Percentiles rank a stretch among this genome's conserved stretches.
Evolutionary conservation across 2,113 vertebrate species (phyloP).

Genomic region (Benitochromis conjunctus): DNA sequence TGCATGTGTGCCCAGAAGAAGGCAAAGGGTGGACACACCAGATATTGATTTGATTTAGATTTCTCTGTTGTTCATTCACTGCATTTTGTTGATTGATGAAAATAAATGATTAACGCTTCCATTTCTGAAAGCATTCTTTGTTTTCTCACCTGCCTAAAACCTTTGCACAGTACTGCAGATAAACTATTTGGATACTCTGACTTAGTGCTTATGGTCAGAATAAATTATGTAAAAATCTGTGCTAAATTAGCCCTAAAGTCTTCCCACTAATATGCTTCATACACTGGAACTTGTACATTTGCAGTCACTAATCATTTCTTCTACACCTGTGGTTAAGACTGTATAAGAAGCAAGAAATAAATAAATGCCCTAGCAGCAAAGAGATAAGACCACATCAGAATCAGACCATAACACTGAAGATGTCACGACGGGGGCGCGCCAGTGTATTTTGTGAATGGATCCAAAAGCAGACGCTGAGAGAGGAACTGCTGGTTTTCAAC

Average conservation of each 20-base stretch:
- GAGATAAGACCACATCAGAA: neutral
- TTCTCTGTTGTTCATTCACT: neutral
- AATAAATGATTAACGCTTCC: neutral
- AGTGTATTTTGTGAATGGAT: no score
- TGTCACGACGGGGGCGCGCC: no score
- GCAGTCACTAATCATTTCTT: neutral
- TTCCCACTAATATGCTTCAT: neutral
- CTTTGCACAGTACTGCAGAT: neutral
- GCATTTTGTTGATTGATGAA: neutral
- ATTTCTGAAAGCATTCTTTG: neutral
- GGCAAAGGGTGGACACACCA: no score
- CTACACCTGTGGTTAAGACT: neutral
- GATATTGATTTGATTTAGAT: neutral
- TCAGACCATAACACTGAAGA: neutral
- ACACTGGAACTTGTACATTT: accelerated
- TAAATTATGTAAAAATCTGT: neutral
- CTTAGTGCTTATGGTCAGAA: neutral
- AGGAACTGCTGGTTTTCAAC: no score
- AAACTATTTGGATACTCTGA: neutral
- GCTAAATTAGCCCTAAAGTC: neutral
- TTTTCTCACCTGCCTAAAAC: neutral
- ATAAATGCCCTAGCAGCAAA: neutral
- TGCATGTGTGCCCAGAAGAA: neutral
- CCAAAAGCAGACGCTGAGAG: no score
- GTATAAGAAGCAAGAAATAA: neutral